Conservation (phyloP, 1,140 invertebrate genomes). For the Trigoniulus corallinus region DNA sequence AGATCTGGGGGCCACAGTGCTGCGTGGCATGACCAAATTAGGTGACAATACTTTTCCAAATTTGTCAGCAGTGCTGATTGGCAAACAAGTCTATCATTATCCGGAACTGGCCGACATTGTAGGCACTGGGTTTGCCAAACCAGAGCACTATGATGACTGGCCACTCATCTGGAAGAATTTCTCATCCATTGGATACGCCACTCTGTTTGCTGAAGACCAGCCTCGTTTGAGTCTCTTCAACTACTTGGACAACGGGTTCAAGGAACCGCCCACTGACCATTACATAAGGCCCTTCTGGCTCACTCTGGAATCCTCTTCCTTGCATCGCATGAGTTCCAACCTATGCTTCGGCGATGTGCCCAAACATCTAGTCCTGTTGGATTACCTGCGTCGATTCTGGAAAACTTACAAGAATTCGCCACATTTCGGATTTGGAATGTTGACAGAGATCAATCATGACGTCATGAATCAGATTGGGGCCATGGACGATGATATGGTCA, state of each 20-base stretch:
- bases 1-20: constrained; percentile 22
- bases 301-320: constrained; percentile 9
- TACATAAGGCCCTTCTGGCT: constrained; percentile 26
- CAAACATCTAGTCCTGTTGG: constrained; percentile 6
- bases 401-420: constrained; percentile 12
- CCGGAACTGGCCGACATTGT: background rate
- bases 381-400: constrained; percentile 13
- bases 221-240: constrained; percentile 32
- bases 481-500: constrained; percentile 22
- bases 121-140: constrained; percentile 8
- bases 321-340: constrained; percentile 7
- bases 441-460: constrained; percentile 24
- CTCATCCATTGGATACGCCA: constrained; percentile 26
- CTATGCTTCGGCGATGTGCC: constrained; percentile 16
- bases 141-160: constrained; percentile 26
- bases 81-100: constrained; percentile 18
- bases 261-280: constrained; percentile 27
- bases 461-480: constrained; percentile 18
- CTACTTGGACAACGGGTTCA: constrained; percentile 28
- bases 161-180: constrained; percentile 34
- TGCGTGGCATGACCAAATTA: constrained; percentile 25
- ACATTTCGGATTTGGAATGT: constrained; percentile 23
- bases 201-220: constrained; percentile 32
- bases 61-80: constrained; percentile 50
- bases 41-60: constrained; percentile 60